A percentile compares a stretch with the other conserved stretches of the same genome.
These are phyloP conservation scores for Poeciliopsis gracilis DNA, from an alignment of 2,797 vertebrate genomes.

Conservation along the genomic window DNA sequence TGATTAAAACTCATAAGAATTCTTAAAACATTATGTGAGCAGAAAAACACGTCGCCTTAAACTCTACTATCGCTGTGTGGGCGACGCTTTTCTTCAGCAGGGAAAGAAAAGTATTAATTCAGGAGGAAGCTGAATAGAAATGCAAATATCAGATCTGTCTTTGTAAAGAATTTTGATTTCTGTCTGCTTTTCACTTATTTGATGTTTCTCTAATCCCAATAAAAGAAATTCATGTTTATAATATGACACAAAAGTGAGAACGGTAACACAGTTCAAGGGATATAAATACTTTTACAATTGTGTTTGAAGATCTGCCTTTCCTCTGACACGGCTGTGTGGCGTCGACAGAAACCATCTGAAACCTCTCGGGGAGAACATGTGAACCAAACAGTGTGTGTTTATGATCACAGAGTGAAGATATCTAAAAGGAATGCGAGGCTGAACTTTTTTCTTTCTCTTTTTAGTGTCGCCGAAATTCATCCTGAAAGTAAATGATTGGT, in stretches of 20 bases:
- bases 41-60: no score
- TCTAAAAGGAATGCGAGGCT: constrained; percentile 3
- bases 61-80: no score
- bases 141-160: not conserved
- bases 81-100: no score
- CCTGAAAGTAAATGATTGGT: constrained; percentile 39
- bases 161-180: not conserved
- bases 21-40: no score
- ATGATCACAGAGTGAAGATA: constrained; percentile 18
- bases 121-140: not conserved
- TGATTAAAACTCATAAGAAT: not conserved
- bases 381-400: constrained; percentile 17
- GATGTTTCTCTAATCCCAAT: not conserved
- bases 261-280: not conserved
- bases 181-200: not conserved
- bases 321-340: not conserved
- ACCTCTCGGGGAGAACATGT: constrained; percentile 3
- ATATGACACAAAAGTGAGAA: not conserved
- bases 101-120: not conserved
- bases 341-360: not conserved
- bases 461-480: constrained; percentile 23
- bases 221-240: not conserved
- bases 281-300: not conserved
- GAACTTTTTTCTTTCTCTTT: constrained; percentile 26
- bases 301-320: constrained; percentile 10